Evolutionary conservation across 2,797 vertebrate species (phyloP).

Genomic region (Lerista edwardsae): DNA sequence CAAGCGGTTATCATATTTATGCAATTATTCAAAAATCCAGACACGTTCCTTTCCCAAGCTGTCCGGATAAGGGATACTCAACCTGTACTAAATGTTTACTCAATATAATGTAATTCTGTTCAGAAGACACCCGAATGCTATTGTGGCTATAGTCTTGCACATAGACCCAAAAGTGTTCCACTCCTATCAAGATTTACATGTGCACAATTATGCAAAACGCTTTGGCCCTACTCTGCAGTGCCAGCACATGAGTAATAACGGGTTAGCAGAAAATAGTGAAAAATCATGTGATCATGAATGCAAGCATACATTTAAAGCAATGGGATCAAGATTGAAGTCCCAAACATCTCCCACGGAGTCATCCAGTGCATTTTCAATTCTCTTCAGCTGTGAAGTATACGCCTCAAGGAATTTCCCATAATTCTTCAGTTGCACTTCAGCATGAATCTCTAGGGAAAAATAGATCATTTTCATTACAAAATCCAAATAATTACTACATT

Average conservation of each 20-base stretch:
- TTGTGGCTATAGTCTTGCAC: neutral
- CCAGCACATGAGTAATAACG: neutral
- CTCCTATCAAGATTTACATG: neutral
- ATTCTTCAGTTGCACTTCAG: conserved; percentile 96
- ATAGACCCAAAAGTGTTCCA: neutral
- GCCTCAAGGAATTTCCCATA: conserved; percentile 95
- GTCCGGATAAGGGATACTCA: too few species aligned
- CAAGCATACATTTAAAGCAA: conserved; percentile 88
- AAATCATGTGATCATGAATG: neutral
- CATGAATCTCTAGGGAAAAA: conserved; percentile 91
- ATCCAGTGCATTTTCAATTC: conserved; percentile 94
- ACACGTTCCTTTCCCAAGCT: too few species aligned
- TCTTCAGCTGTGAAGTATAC: conserved; percentile 91
- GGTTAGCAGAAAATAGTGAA: neutral
- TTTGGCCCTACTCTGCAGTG: neutral
- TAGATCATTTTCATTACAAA: conserved; percentile 55
- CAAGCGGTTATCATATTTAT: too few species aligned
- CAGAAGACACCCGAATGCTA: neutral
- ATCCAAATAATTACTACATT: neutral
- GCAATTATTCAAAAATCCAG: too few species aligned
- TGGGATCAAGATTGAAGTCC: conserved; percentile 97
- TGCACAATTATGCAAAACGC: neutral
- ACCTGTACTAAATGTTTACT: neutral
- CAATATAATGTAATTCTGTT: neutral
- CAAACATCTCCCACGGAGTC: conserved; percentile 96